Conservation (phyloP, 2,113 vertebrate genomes). For the Meleagris gallopavo region DNA sequence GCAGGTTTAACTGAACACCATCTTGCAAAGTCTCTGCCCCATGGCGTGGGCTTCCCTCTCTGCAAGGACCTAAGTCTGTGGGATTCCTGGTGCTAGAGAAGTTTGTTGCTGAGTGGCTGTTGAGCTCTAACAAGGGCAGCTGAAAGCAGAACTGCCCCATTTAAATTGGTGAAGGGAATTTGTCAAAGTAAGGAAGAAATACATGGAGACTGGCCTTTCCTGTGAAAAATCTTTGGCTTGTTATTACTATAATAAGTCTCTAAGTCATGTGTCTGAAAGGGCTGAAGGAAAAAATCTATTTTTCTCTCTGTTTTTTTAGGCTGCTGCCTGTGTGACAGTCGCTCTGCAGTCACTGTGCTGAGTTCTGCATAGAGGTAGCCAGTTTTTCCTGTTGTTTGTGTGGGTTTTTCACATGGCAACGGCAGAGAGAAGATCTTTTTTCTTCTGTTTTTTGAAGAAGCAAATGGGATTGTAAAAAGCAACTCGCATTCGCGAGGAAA, state of each 20-base stretch:
- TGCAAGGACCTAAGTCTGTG: neutral
- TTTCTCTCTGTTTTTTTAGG: slow-evolving; percentile 45
- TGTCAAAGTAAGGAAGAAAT: neutral
- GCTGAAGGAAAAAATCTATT: slow-evolving; percentile 64
- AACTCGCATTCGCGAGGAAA: neutral
- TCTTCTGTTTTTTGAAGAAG: neutral
- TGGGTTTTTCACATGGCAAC: slow-evolving; percentile 70
- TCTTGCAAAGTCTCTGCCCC: neutral
- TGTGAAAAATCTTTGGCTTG: slow-evolving; percentile 16
- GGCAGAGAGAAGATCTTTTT: neutral
- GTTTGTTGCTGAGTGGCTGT: neutral
- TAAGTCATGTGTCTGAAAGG: slow-evolving; percentile 62
- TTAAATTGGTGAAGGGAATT: neutral
- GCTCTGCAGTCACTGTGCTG: slow-evolving; percentile 4
- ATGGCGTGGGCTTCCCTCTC: fast-evolving
- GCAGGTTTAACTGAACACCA: neutral
- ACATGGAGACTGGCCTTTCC: neutral
- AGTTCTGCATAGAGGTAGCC: slow-evolving; percentile 3
- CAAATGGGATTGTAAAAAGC: slow-evolving; percentile 31
- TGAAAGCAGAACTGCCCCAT: neutral
- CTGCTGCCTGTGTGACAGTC: slow-evolving; percentile 50
- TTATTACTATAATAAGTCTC: slow-evolving; percentile 51
- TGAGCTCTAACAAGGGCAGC: neutral
- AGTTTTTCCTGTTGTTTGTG: slow-evolving; percentile 61
- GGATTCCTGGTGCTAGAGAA: neutral